Conservation (phyloP, 2,797 vertebrate genomes). For the Onychomys torridus region DNA sequence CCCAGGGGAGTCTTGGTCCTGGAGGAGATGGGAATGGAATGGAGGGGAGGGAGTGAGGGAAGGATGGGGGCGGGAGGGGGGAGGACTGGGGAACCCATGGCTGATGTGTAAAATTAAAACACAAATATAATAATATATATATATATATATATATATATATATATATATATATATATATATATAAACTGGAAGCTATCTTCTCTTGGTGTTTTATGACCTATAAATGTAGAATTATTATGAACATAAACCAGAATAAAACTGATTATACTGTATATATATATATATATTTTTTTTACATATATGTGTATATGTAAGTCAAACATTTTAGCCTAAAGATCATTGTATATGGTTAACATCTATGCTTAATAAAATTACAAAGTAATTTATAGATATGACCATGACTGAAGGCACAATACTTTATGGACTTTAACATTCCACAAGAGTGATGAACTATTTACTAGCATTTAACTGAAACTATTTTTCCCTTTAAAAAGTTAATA, state of each 20-base stretch:
- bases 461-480: slow-evolving; percentile 45
- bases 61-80: no score
- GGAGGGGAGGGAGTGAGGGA: no score
- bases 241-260: slow-evolving; percentile 6
- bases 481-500: slow-evolving; percentile 1
- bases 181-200: background rate
- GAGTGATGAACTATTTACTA: slow-evolving; percentile 36
- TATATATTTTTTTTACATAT: background rate
- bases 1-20: no score
- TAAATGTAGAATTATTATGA: background rate
- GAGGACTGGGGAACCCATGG: no score
- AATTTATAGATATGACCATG: background rate
- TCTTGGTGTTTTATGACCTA: slow-evolving; percentile 3
- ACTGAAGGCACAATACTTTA: slow-evolving; percentile 22
- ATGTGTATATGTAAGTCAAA: slow-evolving; percentile 5
- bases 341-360: slow-evolving; percentile 13
- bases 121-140: no score
- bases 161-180: no score
- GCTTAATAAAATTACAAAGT: slow-evolving; percentile 44
- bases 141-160: no score
- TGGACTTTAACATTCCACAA: background rate
- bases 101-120: no score
- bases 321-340: slow-evolving; percentile 49
- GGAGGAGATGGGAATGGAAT: no score
- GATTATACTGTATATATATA: background rate